Percentiles rank a stretch among this genome's conserved stretches.
phyloP scores from a whole-genome alignment of 2,797 vertebrate genomes.

The Lepilemur ruficaudatus region DNA sequence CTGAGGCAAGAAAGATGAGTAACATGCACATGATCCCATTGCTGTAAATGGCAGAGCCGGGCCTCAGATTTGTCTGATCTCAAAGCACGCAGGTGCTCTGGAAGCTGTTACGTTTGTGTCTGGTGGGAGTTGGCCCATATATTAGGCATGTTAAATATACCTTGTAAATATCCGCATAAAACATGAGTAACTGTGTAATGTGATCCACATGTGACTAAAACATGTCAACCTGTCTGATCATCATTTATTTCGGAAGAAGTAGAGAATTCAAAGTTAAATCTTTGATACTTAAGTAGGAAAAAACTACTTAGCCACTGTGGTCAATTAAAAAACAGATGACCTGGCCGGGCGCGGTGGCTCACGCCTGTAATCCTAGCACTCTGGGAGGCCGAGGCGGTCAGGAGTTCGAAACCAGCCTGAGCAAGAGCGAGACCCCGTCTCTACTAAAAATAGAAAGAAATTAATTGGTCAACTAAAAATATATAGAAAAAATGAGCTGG shows the following conservation, averaged over 20 bases:
- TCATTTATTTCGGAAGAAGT: not conserved
- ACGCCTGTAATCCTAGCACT: too few relatives aligned
- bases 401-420: too few relatives aligned
- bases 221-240: not conserved
- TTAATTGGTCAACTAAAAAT: too few relatives aligned
- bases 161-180: not conserved
- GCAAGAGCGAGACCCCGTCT: too few relatives aligned
- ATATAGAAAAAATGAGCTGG: too few relatives aligned
- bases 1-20: not conserved
- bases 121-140: not conserved
- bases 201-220: not conserved
- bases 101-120: not conserved
- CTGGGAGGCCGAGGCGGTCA: too few relatives aligned
- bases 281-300: not conserved
- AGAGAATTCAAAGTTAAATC: not conserved
- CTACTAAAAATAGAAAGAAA: too few relatives aligned
- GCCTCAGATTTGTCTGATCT: not conserved
- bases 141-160: not conserved
- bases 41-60: too few relatives aligned
- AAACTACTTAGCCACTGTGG: not conserved
- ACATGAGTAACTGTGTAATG: not conserved
- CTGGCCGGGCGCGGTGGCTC: too few relatives aligned
- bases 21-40: rapidly evolving
- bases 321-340: not conserved
- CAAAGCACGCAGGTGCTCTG: not conserved